Evolutionary conservation across 2,113 vertebrate species (phyloP).

Genomic region (Laticauda laticaudata): DNA sequence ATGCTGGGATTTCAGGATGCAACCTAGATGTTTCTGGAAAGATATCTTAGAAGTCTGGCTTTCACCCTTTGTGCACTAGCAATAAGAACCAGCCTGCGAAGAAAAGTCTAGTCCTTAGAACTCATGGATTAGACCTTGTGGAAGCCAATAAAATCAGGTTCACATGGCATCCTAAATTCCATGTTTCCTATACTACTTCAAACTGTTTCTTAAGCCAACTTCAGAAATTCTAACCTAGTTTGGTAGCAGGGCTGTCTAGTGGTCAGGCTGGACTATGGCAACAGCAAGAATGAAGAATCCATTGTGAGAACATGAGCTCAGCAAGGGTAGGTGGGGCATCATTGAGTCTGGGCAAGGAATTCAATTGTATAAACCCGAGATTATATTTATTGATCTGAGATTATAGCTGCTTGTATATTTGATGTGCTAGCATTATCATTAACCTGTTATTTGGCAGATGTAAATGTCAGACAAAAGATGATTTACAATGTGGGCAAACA

Average conservation of each 20-base stretch:
- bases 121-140: neutral
- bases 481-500: neutral
- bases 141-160: neutral
- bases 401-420: neutral
- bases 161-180: neutral
- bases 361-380: neutral
- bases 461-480: neutral
- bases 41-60: neutral
- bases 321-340: neutral
- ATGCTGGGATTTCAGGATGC: neutral
- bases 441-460: neutral
- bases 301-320: neutral
- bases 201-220: neutral
- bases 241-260: neutral
- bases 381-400: neutral
- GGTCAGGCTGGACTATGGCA: neutral
- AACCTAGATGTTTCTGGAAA: neutral
- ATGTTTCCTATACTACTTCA: neutral
- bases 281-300: neutral
- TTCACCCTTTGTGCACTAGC: neutral
- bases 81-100: neutral
- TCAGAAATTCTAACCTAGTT: neutral
- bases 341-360: neutral
- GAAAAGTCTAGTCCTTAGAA: neutral
- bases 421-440: neutral